Base-by-base conservation (phyloP, 2,888 invertebrate species). In the Orchesellides sinensis region DNA sequence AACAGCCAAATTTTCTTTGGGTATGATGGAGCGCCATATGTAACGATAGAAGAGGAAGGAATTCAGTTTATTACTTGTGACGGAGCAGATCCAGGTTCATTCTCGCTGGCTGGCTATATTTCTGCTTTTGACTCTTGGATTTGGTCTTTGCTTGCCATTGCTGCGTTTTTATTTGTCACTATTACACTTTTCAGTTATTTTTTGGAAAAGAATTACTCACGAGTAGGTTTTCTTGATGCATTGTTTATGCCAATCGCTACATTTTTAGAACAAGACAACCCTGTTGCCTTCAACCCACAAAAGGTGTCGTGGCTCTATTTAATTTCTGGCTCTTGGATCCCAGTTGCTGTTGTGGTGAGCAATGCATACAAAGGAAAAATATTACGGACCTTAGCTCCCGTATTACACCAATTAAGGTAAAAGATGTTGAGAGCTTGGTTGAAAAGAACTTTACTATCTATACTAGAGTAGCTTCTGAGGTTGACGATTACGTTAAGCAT, bases 61-160 rank as follows among this genome's bases (percentile, higher is more conserved):
- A 14, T 73, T 2, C 49, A 63, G 17, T 73, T 73, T 49, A 1
- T 73, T 1, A 73, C 73, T 0, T 73, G 73, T 63, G 73, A 52
- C 2, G 73, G 73, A 0, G 25, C 49, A 0, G n/a, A 27, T 6
- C 49, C 49, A 8, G 73, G 73, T 3, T 3, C 0, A 0, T n/a
- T 63, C 0, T 73, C 73, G 5, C 32, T 73, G 0, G 52, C 21
- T 32, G 73, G 73, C 0, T 73, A 73, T 19, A 35, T 52, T 23
- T 73, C 73, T 1, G 61, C 73, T 12, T 73, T 73, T 35, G 73
- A 73, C 17, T n/a, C 29, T 14, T 73, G 49, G 63, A 63, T 73
- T 23, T 73, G 73, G 73, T n/a, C 8, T 2, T 73, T 49, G 47
- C 19, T n/a, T 0, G 5, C 17, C n/a, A 25, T 70, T 25, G 2